phyloP scores from a whole-genome alignment of 2,113 vertebrate species.

The Hippocampus guttulatus region DNA sequence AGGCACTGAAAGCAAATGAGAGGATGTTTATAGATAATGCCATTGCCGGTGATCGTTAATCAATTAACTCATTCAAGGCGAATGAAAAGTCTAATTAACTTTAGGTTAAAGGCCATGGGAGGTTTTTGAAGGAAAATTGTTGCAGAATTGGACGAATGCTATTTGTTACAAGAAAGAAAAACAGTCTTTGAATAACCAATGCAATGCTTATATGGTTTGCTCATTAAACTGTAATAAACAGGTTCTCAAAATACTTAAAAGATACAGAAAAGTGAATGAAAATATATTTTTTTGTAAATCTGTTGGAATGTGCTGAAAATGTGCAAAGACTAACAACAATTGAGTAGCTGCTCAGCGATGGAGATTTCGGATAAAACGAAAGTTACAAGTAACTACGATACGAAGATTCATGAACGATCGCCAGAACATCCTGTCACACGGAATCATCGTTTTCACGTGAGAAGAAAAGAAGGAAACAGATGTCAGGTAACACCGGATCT shows the following conservation, averaged over 20 bases:
- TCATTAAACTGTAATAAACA: neutral
- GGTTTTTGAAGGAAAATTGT: conserved; percentile 10
- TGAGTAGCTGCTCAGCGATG: no score
- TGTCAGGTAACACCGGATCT: no score
- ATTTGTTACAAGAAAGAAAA: neutral
- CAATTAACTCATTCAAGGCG: conserved; percentile 61
- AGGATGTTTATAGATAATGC: conserved; percentile 60
- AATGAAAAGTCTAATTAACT: conserved; percentile 65
- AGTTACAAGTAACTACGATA: no score
- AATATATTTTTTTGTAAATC: neutral
- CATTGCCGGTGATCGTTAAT: conserved; percentile 51
- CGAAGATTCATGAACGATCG: no score
- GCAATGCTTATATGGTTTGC: neutral
- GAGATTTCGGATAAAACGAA: no score
- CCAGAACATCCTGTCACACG: no score
- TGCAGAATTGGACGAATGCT: neutral
- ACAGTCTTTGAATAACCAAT: neutral
- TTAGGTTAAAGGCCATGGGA: conserved; percentile 41
- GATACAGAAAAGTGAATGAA: neutral
- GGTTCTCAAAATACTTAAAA: neutral
- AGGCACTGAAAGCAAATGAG: conserved; percentile 45
- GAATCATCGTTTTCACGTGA: no score
- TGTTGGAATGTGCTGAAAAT: no score
- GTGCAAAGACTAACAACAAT: no score
- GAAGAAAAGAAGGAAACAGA: no score